Base-by-base conservation (phyloP, 2,888 invertebrate genomes). In the Cephonodes hylas region DNA sequence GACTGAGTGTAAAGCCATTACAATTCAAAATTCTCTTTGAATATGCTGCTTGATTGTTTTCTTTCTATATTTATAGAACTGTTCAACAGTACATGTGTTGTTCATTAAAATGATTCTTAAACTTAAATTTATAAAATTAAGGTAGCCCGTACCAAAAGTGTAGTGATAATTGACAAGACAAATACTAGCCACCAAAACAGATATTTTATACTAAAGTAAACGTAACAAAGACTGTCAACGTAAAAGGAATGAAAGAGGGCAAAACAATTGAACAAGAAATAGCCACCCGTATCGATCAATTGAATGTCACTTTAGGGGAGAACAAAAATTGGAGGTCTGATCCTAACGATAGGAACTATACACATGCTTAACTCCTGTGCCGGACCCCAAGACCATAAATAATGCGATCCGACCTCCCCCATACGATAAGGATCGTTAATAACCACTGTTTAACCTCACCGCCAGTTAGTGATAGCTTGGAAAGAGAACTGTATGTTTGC, bases 341-440 rank as follows among this genome's bases (percentile, higher is more conserved):
- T 53, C 53, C 46, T 34, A 13, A 53, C 38, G 60, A 60, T 60
- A 60, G 60, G 60, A 53, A 13, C 46, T 22, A 60, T 70, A 46
- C 58, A 46, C 58, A 58, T 60, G 53, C 84, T 85, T 84, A 84
- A 86, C 79, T 81, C 83, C 76, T 84, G 86, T 89, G 88, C 89
- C 89, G 89, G 73, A 70, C 83, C 77, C 86, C 89, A 88, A 80
- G 18, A 27, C 80, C 77, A 89, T 91, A 88, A 91, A 91, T 91
- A 90, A 91, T 90, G 88, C 84, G 88, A 88, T 88, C 87, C 85
- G 84, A 88, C 89, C 88, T 79, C 73, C 76, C 80, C 77, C 77
- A 77, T 73, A 68, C 63, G 80, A 85, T 84, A 84, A 80, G 75
- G 79, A 85, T 85, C 86, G 74, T 83, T 84, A 83, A 81, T 81